Base-by-base conservation (phyloP, 2,888 invertebrate genomes). In the Pseudococcus jackbeardsleyi region DNA sequence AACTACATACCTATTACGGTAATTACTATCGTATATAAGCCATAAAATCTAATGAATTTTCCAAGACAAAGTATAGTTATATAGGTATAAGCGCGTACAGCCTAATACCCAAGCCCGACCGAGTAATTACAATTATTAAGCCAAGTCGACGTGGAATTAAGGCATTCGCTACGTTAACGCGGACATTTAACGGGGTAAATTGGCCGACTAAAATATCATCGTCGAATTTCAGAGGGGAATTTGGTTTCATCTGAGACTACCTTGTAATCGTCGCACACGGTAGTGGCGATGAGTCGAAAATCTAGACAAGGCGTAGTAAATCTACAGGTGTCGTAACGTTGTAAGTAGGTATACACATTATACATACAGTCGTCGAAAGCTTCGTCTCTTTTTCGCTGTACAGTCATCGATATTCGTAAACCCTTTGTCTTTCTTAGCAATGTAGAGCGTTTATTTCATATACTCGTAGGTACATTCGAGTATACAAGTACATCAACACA, bases 11-110 rank as follows among this genome's bases (percentile, higher is more conserved):
- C 46, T 46, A 82, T 82, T 82, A 82, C 79, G 46, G 15, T 39
- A 46, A 82, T 82, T 82, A 82, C 46, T 46, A 82, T 82, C 19
- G 46, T 82, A 82, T 42, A 64, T 22, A 64, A 82, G 46, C 39
- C 11, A 19, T 82, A 42, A 46, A 82, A 82, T 46, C 42, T 82
- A 82, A 82, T 82, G 79, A 82, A 82, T 82, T 46, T 82, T 82
- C 79, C 8, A 19, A 82, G 33, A 82, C 79, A 46, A 82, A 82
- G 79, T 82, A 82, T 46, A 46, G 15, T 17, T 59, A 42, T 42
- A 42, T 42, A 42, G 42, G 42, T 42, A 42, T 42, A n/a, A 1
- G 68, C 26, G 26, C 59, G n/a, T 59, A 72, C 6, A 2, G 42
- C n/a, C 12, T 82, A 82, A 82, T 82, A 33, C 46, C 46, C n/a